Base-by-base conservation (phyloP, 2,888 invertebrate genomes). In the Noctua janthina region DNA sequence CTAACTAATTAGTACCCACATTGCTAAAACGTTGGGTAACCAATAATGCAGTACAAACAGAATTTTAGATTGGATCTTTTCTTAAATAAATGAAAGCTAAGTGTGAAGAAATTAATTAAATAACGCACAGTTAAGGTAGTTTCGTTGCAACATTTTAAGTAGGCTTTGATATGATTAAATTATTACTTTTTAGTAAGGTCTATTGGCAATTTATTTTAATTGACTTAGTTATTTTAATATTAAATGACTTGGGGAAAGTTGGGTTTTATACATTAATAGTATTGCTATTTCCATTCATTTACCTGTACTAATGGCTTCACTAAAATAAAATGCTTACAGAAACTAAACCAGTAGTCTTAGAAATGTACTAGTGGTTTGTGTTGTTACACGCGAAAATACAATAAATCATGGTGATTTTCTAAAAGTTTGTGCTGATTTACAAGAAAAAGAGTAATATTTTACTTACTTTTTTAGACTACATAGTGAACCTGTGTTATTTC, bases 331-430 rank as follows among this genome's bases (percentile, higher is more conserved):
- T 81, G 29, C 39, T 70, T 20, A 20, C 49, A 39, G 46, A 81
- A 69, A 69, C 69, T 62, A 49, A 77, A 62, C 78, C 51, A 78
- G 7, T 35, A 15, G 23, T 68, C 39, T 68, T 80, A 56, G 20
- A 17, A 68, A 72, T 23, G 35, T 35, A 56, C n/a, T 20, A 69
- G 23, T 81, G 20, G 59, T 67, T 67, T 66, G 46, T 69, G 59
- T 87, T 29, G 66, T 76, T 68, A 49, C 76, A 76, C 70, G 80
- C 81, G 66, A 85, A 79, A 80, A 79, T 51, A 51, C 5, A 62
- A 76, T 85, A 71, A 84, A 87, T 83, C 17, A 75, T 64, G 10
- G 11, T 49, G 49, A 56, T 76, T 74, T 78, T 64, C 66, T 81
- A 72, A 72, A 54, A 56, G 67, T 69, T 23, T 35, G 46, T 13